Base-by-base conservation (phyloP, 2,888 invertebrate species). In the Pachydiplax longipennis region DNA sequence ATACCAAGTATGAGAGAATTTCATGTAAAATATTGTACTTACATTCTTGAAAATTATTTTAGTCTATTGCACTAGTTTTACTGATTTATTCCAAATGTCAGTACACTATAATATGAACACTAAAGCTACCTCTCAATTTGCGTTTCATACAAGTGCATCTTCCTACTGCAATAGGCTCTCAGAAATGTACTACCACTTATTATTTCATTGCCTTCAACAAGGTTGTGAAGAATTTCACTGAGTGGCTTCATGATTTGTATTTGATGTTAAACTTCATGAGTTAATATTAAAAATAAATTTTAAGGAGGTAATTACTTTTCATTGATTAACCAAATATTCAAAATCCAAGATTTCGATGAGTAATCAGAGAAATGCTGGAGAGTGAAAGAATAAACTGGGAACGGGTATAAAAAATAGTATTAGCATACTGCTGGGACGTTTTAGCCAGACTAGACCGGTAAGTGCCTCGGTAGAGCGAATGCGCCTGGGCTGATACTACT, bases 91-190 rank as follows among this genome's bases (percentile, higher is more conserved):
- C 61, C 87, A 87, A 87, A 87, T 61, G 61, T 61, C 40, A 65
- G 87, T 87, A 61, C 65, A 87, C 22, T 87, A 65, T 61, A 61
- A 83, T 35, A 58, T 87, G 61, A 87, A 87, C 61, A 87, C 87
- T 87, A 65, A 87, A 87, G 87, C 87, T 87, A 87, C 87, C 87
- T 87, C 87, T 87, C 87, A 87, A 87, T 61, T 22, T 65, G 18
- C 73, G 22, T 31, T 87, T 58, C n/a, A 58, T 61, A n/a, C 61
- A 37, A 22, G 22, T 65, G 10, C 37, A 37, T 37, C 6, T 6
- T 5, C 31, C 31, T 73, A 31, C 22, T 73, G 31, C 31, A 4
- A 73, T 73, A 31, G 73, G 31, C 73, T 73, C 31, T 73, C 31
- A 73, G 31, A 73, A 73, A 31, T 73, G 73, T 73, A 73, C 18